Base-by-base conservation (phyloP, 37 sponge, comb jelly and placozoan genomes). In the Halichondria panicea region DNA sequence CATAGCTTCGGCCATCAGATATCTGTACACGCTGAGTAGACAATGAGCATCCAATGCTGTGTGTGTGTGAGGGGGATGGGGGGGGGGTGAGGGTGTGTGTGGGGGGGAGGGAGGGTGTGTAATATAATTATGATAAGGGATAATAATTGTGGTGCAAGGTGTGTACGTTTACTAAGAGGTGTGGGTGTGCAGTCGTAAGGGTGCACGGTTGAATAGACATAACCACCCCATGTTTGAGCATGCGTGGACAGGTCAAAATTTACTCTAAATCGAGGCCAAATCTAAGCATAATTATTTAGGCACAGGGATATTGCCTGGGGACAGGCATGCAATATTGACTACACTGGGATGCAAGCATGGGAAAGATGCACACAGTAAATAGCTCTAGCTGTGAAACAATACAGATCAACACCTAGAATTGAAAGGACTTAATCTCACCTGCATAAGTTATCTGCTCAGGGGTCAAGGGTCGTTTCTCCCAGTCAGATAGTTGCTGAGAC, bases 31-130 rank as follows among this genome's bases (percentile, higher is more conserved):
- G 36, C 78, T 76, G 68, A 95, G 35, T 55, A 95, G 33, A 75
- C 96, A 95, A 55, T 71, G 79, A 18, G 96, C 96, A 85, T 95
- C 96, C 70, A 95, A 70, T 13, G 96, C 92, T 91, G 54, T 43
- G 70, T n/a, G n/a, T n/a, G n/a, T n/a, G n/a, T n/a, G n/a, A n/a
- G n/a, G n/a, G n/a, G n/a, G n/a, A n/a, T n/a, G n/a, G n/a, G n/a
- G n/a, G n/a, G n/a, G n/a, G n/a, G n/a, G n/a, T n/a, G n/a, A n/a
- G n/a, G n/a, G n/a, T n/a, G n/a, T n/a, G n/a, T n/a, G n/a, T n/a
- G n/a, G n/a, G n/a, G n/a, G n/a, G n/a, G n/a, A n/a, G n/a, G n/a
- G n/a, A n/a, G n/a, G n/a, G n/a, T n/a, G n/a, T n/a, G n/a, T n/a
- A n/a, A n/a, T n/a, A n/a, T n/a, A n/a, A n/a, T n/a, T n/a, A n/a